Conservation (phyloP, 2,113 vertebrate genomes). For the Plecotus auritus region DNA sequence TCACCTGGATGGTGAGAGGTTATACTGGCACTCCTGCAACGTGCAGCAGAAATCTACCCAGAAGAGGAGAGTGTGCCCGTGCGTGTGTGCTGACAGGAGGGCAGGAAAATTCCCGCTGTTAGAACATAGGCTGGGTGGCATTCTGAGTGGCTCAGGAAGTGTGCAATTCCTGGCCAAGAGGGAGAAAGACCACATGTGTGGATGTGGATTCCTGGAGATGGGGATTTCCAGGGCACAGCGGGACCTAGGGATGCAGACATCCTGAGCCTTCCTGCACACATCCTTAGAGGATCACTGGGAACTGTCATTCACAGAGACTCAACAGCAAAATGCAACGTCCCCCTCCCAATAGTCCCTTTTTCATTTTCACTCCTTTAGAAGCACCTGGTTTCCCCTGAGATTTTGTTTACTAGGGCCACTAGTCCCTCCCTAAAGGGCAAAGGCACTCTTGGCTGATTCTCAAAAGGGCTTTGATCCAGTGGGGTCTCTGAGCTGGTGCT, state of each 20-base stretch:
- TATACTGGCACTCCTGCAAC: background rate
- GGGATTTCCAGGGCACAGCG: constrained; percentile 68
- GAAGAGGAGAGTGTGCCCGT: background rate
- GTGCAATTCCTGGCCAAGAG: constrained; percentile 30
- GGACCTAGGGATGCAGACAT: constrained; percentile 57
- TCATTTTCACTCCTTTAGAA: background rate
- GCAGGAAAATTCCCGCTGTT: background rate
- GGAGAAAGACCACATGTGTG: constrained; percentile 47
- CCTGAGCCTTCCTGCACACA: constrained; percentile 39
- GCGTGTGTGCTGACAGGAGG: background rate
- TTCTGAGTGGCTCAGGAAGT: constrained; percentile 28
- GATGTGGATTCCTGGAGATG: constrained; percentile 57
- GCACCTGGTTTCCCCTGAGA: background rate
- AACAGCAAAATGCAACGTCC: background rate
- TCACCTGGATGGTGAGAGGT: background rate
- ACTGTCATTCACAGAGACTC: background rate
- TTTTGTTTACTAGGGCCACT: constrained; percentile 9
- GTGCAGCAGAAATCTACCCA: background rate
- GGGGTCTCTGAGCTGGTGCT: background rate
- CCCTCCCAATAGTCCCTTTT: background rate
- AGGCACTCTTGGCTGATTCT: background rate
- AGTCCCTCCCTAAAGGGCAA: background rate
- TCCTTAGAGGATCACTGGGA: constrained; percentile 43
- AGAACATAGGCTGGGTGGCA: background rate
- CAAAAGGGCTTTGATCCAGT: background rate